Conservation (phyloP, 2,797 vertebrate genomes). For the Micropoecilia bifurca region DNA sequence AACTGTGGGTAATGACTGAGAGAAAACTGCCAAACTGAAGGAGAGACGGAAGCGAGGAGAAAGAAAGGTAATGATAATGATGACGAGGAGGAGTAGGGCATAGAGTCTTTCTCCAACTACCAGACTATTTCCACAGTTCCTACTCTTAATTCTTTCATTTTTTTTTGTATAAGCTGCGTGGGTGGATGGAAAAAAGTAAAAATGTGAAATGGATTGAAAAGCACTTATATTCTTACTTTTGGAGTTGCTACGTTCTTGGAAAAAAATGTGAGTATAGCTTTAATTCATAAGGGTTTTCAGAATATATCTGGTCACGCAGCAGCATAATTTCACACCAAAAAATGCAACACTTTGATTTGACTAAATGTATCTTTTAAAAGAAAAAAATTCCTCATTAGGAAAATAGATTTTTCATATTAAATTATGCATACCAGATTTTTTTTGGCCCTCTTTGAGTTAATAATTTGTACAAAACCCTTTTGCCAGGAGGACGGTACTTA, state of each 20-base stretch:
- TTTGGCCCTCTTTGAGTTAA: not conserved
- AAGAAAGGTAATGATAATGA: constrained; percentile 37
- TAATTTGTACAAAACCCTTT: not conserved
- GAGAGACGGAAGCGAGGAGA: constrained; percentile 29
- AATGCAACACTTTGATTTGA: not conserved
- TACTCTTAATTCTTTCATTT: constrained; percentile 17
- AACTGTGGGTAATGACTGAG: constrained; percentile 60
- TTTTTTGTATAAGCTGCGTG: constrained; percentile 15
- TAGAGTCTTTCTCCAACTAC: constrained; percentile 18
- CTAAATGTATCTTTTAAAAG: not conserved
- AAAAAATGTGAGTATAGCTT: not conserved
- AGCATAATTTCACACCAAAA: not conserved
- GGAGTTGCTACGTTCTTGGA: constrained; percentile 24
- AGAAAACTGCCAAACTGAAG: constrained; percentile 30
- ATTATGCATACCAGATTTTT: not conserved
- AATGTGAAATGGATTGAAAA: constrained; percentile 27
- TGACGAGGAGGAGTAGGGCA: constrained; percentile 22
- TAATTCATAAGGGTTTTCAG: constrained; percentile 17
- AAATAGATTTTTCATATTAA: not conserved
- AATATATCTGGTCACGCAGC: constrained; percentile 11
- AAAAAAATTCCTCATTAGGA: not conserved
- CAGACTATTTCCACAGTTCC: constrained; percentile 21
- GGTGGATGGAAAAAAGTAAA: constrained; percentile 23
- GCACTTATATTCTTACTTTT: constrained; percentile 19
- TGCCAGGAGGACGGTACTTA: not conserved